Percentiles rank a stretch among this genome's conserved stretches.
These are phyloP conservation scores for Seriola aureovittata DNA, from an alignment of 2,113 vertebrate species.

Conservation along the genomic window DNA sequence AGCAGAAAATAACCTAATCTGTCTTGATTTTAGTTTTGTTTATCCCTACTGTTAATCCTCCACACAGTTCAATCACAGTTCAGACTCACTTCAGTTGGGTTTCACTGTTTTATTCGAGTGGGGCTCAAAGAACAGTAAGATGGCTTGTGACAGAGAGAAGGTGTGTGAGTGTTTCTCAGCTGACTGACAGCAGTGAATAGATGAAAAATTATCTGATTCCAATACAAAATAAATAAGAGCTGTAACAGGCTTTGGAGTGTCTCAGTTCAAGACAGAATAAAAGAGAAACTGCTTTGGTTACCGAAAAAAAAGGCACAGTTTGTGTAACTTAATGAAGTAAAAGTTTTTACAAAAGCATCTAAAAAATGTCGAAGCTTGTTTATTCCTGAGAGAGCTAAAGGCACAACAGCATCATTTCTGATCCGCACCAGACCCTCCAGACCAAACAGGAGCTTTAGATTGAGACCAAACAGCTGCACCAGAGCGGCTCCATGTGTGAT, in stretches of 20 bases:
- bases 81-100: background rate
- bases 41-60: no score
- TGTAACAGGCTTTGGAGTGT: constrained; percentile 28
- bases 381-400: constrained; percentile 29
- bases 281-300: background rate
- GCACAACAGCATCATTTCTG: background rate
- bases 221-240: constrained; percentile 47
- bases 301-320: constrained; percentile 3
- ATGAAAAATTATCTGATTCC: background rate
- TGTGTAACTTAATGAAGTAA: background rate
- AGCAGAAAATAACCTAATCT: no score
- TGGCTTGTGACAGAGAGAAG: background rate
- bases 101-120: constrained; percentile 40
- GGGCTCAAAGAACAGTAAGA: background rate
- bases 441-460: background rate
- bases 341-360: background rate
- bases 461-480: background rate
- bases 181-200: background rate
- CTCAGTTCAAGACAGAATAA: background rate
- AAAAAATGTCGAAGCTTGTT: background rate
- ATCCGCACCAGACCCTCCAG: background rate
- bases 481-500: background rate
- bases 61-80: background rate
- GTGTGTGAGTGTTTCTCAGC: background rate
- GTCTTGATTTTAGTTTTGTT: no score